Percentiles rank a stretch among this genome's conserved stretches.
Conservation (phyloP, 2,797 vertebrate genomes). For the Sebastes ruberrimus region DNA sequence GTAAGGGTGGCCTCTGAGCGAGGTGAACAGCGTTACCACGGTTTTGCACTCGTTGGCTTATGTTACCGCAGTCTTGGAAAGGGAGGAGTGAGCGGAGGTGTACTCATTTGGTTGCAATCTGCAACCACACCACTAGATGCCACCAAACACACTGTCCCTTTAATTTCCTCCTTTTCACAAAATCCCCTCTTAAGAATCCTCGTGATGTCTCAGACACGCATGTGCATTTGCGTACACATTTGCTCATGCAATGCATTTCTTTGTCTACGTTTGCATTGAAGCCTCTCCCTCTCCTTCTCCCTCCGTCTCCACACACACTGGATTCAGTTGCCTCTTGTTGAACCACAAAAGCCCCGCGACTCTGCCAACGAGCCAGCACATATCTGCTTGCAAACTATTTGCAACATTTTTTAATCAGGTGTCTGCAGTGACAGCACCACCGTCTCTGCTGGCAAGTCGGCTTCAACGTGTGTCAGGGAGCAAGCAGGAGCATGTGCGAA, state of each 20-base stretch:
- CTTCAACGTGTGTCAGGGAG: slow-evolving; percentile 61
- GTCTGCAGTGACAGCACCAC: slow-evolving; percentile 70
- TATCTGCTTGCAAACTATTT: slow-evolving; percentile 69
- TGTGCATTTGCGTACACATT: neutral
- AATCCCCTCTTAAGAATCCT: neutral
- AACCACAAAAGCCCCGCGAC: slow-evolving; percentile 50
- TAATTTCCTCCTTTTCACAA: neutral
- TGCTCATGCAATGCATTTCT: slow-evolving; percentile 10
- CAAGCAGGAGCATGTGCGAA: slow-evolving; percentile 74
- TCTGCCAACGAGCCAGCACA: slow-evolving; percentile 63
- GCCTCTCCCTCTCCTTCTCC: neutral
- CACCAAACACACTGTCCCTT: neutral
- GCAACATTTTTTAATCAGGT: slow-evolving; percentile 69
- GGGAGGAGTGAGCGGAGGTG: too few relatives aligned
- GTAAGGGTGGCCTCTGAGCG: too few relatives aligned
- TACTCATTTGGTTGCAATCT: neutral
- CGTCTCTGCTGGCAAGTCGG: slow-evolving; percentile 59
- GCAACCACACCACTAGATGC: neutral
- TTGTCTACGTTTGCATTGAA: neutral
- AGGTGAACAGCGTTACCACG: rapidly evolving
- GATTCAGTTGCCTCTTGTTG: slow-evolving; percentile 58
- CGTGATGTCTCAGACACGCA: neutral
- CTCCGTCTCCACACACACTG: slow-evolving; percentile 25
- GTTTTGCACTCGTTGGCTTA: too few relatives aligned
- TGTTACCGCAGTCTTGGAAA: too few relatives aligned